Percentiles rank a stretch among this genome's conserved stretches.
These are phyloP conservation scores for Labeo catla DNA, from an alignment of 2,113 vertebrate species.

Conservation along the genomic window DNA sequence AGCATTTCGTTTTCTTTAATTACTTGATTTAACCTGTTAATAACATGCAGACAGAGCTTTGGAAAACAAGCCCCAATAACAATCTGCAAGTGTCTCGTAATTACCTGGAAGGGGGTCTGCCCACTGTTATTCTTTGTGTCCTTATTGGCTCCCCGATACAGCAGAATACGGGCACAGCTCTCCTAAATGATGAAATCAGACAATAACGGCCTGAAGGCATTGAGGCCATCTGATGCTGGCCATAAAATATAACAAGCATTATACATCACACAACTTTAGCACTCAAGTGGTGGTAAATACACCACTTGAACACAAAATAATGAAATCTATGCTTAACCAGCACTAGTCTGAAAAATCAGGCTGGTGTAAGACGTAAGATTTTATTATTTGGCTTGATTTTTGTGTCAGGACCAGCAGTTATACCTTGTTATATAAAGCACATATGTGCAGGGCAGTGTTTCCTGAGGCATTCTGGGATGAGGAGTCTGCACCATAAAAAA, in stretches of 20 bases:
- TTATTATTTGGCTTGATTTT: neutral
- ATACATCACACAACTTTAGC: neutral
- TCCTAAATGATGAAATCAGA: constrained; percentile 74
- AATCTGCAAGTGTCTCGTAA: neutral
- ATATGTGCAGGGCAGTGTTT: constrained; percentile 93
- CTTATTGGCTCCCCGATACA: constrained; percentile 89
- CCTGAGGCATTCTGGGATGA: constrained; percentile 90
- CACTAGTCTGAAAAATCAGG: too few relatives aligned
- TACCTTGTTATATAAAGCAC: constrained; percentile 94
- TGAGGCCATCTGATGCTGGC: neutral
- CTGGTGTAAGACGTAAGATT: neutral
- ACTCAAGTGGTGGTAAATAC: neutral
- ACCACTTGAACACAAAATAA: too few relatives aligned
- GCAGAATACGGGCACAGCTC: constrained; percentile 87
- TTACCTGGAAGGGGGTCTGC: constrained; percentile 91
- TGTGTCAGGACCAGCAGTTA: neutral
- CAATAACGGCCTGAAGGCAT: neutral
- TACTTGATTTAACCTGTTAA: constrained; percentile 9
- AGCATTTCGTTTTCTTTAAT: neutral
- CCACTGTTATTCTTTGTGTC: constrained; percentile 89
- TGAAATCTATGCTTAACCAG: neutral
- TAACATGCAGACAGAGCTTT: neutral
- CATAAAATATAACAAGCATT: neutral
- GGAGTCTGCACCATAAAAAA: constrained; percentile 90
- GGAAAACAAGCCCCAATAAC: constrained; percentile 4